Evolutionary conservation across 2,113 vertebrate species (phyloP), one percentile per base, ranked within the genome.

Genomic region (Sander lucioperca): DNA sequence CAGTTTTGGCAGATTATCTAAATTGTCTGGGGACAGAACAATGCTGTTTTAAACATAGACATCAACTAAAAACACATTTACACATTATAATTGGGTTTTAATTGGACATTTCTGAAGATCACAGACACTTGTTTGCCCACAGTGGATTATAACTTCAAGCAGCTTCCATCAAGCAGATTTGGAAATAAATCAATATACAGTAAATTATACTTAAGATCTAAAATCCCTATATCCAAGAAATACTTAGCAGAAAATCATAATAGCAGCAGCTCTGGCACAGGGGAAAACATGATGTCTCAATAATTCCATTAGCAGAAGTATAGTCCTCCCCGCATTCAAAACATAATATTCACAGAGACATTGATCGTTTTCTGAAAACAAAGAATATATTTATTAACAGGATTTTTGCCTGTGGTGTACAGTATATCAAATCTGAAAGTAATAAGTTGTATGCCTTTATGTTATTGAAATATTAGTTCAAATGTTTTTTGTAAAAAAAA

Each of bases 311-410:
- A n/a, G n/a, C n/a, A n/a, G n/a, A n/a, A n/a, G n/a, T n/a, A n/a
- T n/a, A n/a, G n/a, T n/a, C n/a, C 66, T 79, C 61, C 16, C 56
- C 65, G 6, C 59, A 68, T 57, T 76, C 6, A 57, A 77, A 82
- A 78, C 63, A 67, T 45, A 47, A 76, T 87, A 75, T 91, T 87
- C 80, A 82, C 67, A 85, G 10, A 88, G 45, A 73, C 67, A 71
- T 64, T 84, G 36, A 74, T 90, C 75, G 51, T 73, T 89, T 79
- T 86, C 79, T 79, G 27, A 86, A 82, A 67, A 85, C 65, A 81
- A 85, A 83, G 74, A 76, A 84, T 86, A 86, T 94, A 93, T 94
- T 94, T 94, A 94, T 94, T 94, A 48, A 93, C 94, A 93, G 92
- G 91, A 90, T 92, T 93, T 90, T 91, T 85, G 85, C 94, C 94